Conservation (phyloP, 2,113 vertebrate species). For the Thermophis baileyi region DNA sequence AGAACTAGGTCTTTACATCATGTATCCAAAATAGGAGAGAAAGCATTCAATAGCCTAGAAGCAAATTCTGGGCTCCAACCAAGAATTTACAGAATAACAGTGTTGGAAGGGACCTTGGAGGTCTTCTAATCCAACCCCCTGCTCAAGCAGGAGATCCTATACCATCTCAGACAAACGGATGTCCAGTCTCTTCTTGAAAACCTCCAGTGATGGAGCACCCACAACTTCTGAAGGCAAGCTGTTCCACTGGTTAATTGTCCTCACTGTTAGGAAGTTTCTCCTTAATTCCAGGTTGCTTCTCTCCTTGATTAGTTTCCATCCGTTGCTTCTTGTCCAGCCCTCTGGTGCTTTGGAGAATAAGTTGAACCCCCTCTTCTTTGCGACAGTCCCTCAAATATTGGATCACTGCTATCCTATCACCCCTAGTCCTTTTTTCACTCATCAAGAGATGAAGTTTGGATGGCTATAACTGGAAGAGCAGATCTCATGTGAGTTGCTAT, state of each 20-base stretch:
- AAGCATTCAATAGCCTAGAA: no score
- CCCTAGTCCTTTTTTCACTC: background rate
- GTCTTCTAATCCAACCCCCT: no score
- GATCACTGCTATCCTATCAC: background rate
- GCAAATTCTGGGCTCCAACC: no score
- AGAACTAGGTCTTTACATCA: no score
- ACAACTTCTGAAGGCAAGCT: background rate
- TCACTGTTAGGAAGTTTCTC: background rate
- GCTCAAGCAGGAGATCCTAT: background rate
- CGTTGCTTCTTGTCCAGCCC: background rate
- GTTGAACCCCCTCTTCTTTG: no score
- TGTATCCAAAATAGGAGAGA: no score
- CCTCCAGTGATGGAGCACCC: background rate
- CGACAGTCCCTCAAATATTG: no score
- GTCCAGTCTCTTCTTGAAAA: background rate
- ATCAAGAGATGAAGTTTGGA: background rate
- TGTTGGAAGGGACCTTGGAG: no score
- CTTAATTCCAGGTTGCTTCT: background rate
- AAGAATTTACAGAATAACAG: no score
- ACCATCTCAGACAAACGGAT: background rate
- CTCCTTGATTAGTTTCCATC: background rate
- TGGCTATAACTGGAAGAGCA: background rate
- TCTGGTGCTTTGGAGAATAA: background rate
- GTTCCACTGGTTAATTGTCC: background rate
- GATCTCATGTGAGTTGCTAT: background rate